These are phyloP conservation scores for Cryptomyrus ogoouensis DNA, from an alignment of 2,113 vertebrate genomes.

Conservation along the genomic window DNA sequence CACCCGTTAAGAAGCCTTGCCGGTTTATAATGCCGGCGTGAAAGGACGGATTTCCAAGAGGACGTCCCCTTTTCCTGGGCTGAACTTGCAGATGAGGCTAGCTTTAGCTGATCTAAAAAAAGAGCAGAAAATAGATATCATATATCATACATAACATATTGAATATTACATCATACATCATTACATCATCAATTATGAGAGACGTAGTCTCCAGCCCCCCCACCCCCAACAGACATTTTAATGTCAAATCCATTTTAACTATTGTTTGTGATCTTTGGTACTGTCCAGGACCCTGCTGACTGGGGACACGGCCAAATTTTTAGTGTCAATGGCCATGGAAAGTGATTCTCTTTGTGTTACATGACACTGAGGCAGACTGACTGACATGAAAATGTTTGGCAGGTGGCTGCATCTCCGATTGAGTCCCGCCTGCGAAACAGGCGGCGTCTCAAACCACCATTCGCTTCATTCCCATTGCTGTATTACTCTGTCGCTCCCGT, in stretches of 20 bases:
- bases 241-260: background rate
- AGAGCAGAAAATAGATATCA: background rate
- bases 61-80: background rate
- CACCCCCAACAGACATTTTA: background rate
- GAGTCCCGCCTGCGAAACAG: background rate
- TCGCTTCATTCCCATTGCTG: background rate
- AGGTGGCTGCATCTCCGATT: background rate
- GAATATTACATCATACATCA: background rate
- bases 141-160: background rate
- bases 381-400: background rate
- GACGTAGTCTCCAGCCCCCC: background rate
- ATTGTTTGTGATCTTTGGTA: background rate
- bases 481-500: background rate
- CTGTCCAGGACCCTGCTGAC: background rate
- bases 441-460: background rate
- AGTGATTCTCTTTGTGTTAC: background rate
- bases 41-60: background rate
- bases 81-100: background rate
- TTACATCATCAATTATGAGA: background rate
- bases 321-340: background rate
- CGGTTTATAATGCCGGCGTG: background rate
- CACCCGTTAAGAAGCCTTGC: background rate
- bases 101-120: background rate
- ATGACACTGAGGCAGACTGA: background rate
- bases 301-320: background rate